Conservation (phyloP, 2,797 vertebrate species). For the Loriculus beryllinus region DNA sequence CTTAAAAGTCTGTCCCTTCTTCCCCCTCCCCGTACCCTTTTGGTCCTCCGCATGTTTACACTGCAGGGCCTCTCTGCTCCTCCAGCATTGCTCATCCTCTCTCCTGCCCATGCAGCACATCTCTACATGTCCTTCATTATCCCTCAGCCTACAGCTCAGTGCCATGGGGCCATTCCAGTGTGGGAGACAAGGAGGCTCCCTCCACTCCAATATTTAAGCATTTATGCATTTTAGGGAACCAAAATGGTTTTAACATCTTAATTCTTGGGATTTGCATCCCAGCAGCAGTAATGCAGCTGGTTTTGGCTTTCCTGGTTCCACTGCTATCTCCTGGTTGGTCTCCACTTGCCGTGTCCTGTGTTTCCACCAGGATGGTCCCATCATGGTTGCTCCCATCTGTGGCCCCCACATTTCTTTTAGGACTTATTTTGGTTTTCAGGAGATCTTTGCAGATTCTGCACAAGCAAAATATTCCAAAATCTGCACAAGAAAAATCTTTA, state of each 20-base stretch:
- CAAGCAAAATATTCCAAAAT: background rate
- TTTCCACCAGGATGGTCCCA: background rate
- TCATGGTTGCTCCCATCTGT: background rate
- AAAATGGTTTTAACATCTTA: background rate
- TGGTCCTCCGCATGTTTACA: background rate
- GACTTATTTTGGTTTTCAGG: background rate
- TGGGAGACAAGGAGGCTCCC: background rate
- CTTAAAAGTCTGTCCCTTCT: background rate
- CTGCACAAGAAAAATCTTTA: background rate
- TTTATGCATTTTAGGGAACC: rapidly evolving
- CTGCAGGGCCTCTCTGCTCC: background rate
- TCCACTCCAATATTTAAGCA: background rate
- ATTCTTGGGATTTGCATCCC: background rate
- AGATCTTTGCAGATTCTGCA: background rate
- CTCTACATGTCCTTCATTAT: background rate
- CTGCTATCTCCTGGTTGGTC: rapidly evolving
- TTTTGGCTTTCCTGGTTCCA: background rate
- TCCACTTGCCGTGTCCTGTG: rapidly evolving
- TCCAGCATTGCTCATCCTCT: background rate
- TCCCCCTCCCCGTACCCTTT: rapidly evolving
- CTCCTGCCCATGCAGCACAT: background rate
- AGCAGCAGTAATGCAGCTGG: background rate
- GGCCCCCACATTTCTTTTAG: background rate
- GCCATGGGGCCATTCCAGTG: background rate
- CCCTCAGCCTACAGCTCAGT: background rate